These are phyloP conservation scores for Ardeotis arabs DNA, from an alignment of 2,113 vertebrate species.

Conservation along the genomic window DNA sequence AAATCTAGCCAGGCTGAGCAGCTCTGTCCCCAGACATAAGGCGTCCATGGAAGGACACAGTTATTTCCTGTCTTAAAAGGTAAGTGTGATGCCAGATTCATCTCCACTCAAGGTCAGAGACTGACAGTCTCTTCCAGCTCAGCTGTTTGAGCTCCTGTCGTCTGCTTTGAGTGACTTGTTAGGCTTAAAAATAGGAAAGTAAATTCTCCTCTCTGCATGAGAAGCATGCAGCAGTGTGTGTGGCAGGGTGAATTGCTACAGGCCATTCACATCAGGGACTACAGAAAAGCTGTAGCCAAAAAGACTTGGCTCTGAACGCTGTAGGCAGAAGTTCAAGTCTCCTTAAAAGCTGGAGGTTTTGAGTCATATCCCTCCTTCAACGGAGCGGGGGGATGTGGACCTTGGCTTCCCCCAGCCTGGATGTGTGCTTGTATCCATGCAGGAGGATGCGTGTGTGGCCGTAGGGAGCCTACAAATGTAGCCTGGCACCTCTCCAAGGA, in stretches of 20 bases:
- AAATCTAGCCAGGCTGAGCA: not conserved
- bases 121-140: conserved; percentile 13
- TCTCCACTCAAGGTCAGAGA: not conserved
- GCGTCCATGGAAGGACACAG: not conserved
- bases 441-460: rapidly evolving
- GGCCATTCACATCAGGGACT: not conserved
- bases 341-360: not conserved
- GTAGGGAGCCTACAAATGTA: not conserved
- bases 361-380: not conserved
- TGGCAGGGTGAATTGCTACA: not conserved
- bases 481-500: not conserved
- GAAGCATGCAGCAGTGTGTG: not conserved
- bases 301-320: not conserved
- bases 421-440: not conserved
- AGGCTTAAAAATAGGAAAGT: not conserved
- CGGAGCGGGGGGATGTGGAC: not conserved
- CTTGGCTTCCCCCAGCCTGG: not conserved
- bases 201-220: not conserved
- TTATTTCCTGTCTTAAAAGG: conserved; percentile 31
- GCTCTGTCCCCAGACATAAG: not conserved
- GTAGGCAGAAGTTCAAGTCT: not conserved
- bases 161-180: conserved; percentile 18
- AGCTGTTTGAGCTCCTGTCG: not conserved
- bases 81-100: conserved; percentile 33
- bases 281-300: not conserved